Percentiles rank a stretch among this genome's conserved stretches.
These are phyloP conservation scores for Tetrao urogallus DNA, from an alignment of 2,113 vertebrate genomes.

Conservation along the genomic window DNA sequence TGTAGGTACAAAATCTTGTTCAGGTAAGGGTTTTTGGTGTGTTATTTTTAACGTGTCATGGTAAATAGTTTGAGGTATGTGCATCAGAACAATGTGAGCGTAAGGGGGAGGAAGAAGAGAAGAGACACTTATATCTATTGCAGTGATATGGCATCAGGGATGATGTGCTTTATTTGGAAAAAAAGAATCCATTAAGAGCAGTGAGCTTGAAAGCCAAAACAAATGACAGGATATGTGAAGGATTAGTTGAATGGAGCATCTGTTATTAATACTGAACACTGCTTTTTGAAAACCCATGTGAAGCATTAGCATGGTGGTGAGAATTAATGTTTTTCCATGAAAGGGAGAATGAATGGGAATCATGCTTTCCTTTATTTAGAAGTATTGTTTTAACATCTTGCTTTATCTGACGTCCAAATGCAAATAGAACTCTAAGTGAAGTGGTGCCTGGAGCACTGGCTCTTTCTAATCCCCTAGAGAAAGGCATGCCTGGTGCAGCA, in stretches of 20 bases:
- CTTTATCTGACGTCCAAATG: neutral
- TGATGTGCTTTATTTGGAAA: neutral
- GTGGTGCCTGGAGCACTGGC: neutral
- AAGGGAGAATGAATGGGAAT: neutral
- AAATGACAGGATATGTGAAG: conserved; percentile 55
- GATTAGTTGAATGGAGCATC: conserved; percentile 32
- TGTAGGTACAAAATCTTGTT: neutral
- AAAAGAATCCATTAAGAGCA: conserved; percentile 41
- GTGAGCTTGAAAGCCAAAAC: conserved; percentile 39
- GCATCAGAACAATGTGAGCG: neutral
- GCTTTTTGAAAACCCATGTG: conserved; percentile 35
- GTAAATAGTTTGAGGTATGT: neutral
- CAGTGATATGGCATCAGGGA: neutral
- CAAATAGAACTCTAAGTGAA: neutral
- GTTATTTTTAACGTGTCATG: neutral
- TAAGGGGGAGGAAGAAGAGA: neutral
- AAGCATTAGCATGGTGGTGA: conserved; percentile 3
- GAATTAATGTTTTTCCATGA: conserved; percentile 44
- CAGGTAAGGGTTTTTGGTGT: neutral
- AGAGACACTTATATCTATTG: neutral
- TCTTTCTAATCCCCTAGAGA: neutral
- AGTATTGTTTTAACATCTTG: conserved; percentile 24
- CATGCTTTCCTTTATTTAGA: conserved; percentile 39
- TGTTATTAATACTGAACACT: conserved; percentile 45
- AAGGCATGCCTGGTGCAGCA: fast-evolving